These are phyloP conservation scores for Cerastis rubricosa DNA, from an alignment of 2,888 invertebrate species.

Conservation along the genomic window DNA sequence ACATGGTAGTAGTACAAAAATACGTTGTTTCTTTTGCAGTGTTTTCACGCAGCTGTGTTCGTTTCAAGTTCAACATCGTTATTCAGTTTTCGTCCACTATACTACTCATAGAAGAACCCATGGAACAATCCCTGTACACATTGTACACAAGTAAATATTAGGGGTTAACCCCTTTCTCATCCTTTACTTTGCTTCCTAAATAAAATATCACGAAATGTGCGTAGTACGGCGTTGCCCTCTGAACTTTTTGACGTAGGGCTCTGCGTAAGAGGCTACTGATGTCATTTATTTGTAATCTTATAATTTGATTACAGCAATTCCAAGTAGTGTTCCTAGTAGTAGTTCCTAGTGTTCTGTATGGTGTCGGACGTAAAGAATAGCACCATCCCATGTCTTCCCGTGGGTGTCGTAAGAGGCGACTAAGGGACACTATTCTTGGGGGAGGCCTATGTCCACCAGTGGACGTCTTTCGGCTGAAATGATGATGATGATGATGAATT, in stretches of 20 bases:
- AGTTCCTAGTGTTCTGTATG: no score
- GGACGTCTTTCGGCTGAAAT: no score
- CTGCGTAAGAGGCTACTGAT: slow-evolving; percentile 10
- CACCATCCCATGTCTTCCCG: no score
- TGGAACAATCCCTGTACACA: no score
- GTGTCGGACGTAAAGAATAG: no score
- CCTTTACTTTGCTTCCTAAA: background rate
- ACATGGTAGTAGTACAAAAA: background rate
- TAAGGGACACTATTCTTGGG: no score
- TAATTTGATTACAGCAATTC: no score
- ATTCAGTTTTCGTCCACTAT: no score
- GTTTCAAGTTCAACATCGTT: background rate
- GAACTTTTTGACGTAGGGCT: slow-evolving; percentile 15
- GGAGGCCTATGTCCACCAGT: no score
- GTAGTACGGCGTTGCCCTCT: slow-evolving; percentile 13
- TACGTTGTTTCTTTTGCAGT: background rate
- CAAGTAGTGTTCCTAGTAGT: no score
- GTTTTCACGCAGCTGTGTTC: background rate
- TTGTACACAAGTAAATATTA: background rate
- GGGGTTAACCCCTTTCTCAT: background rate
- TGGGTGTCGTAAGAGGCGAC: no score
- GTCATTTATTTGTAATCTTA: background rate
- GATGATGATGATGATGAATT: no score
- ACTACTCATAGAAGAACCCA: background rate
- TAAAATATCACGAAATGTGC: background rate